Evolutionary conservation across 92 coral and sea anemone species (phyloP).

Genomic region (Phymanthus crucifer): DNA sequence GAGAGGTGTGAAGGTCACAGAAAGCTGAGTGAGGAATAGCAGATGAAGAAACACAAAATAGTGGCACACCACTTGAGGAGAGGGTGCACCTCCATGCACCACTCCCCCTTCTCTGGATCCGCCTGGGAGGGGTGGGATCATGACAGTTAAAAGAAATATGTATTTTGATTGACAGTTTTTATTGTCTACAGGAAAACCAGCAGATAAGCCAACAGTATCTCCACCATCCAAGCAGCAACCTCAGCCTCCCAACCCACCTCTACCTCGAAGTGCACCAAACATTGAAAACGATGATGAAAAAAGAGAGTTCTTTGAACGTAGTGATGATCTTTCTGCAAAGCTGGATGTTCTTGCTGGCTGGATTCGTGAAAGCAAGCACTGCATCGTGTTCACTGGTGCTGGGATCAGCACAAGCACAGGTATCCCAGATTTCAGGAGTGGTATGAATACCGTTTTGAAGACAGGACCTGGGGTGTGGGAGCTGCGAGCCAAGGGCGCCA

Average conservation of each 20-base stretch:
- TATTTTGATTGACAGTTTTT: background rate
- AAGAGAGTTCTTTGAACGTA: constrained; percentile 58
- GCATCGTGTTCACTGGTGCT: constrained; percentile 70
- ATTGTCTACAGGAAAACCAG: constrained; percentile 1
- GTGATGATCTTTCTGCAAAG: constrained; percentile 50
- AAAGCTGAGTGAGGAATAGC: too few species aligned
- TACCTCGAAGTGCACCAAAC: constrained; percentile 19
- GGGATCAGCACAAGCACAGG: constrained; percentile 75
- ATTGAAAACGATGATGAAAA: constrained; percentile 62
- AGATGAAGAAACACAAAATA: too few species aligned
- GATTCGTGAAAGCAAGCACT: constrained; percentile 67
- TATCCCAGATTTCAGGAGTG: constrained; percentile 72
- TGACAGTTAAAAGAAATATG: background rate
- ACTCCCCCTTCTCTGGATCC: too few species aligned
- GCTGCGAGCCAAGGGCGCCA: constrained; percentile 60
- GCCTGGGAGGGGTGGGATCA: background rate
- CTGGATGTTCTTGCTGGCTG: constrained; percentile 52
- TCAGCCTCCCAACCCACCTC: constrained; percentile 14
- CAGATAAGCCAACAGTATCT: background rate
- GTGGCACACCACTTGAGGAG: too few species aligned
- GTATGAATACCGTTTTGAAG: constrained; percentile 72
- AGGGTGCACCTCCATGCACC: too few species aligned
- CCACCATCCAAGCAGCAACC: constrained; percentile 9
- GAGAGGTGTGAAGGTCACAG: too few species aligned
- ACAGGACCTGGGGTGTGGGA: constrained; percentile 83